Base-by-base conservation (phyloP, 2,888 invertebrate genomes). In the Drosophila diplacantha region DNA sequence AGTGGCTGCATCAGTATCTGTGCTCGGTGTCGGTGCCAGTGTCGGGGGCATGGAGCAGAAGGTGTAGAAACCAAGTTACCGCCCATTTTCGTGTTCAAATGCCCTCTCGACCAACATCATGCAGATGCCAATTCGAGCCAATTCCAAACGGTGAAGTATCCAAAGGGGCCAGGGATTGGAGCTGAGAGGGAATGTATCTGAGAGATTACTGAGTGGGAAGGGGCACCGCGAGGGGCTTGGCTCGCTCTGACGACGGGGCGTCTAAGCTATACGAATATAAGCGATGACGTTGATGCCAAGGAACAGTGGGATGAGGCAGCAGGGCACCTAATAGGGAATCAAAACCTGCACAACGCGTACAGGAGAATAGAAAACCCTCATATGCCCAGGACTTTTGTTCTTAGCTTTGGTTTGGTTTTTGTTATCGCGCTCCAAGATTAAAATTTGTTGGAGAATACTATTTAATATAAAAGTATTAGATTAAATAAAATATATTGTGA, bases 21-120 rank as follows among this genome's bases (percentile, higher is more conserved):
- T 44, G 18, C 7, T 2, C 35, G 9, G 18, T 37, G 35, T 20
- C 22, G n/a, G 41, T 24, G 41, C 31, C 44, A 18, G 44, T 44
- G 18, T 14, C 44, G 44, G 29, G 20, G 18, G 29, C 29, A 26
- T 44, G 44, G 18, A 31, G 47, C 73, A 55, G 68, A 81, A 81
- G 84, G 80, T 83, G 80, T 71, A 81, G 80, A 83, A 81, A 83
- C 82, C 80, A 71, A 75, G 84, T 59, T 70, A 44, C 82, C 84
- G 80, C 80, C 80, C 84, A 68, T 81, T 81, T 81, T 81, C 68
- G 71, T 79, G 77, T 69, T 64, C 71, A 62, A 65, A 66, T 71
- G 69, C 63, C 63, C 50, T 57, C 60, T 61, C 58, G 62, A 64
- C 71, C 77, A 77, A 69, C 81, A 81, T 83, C 75, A 80, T 82